phyloP scores from a whole-genome alignment of 2,888 invertebrate species.

The Caenorhabditis angaria region DNA sequence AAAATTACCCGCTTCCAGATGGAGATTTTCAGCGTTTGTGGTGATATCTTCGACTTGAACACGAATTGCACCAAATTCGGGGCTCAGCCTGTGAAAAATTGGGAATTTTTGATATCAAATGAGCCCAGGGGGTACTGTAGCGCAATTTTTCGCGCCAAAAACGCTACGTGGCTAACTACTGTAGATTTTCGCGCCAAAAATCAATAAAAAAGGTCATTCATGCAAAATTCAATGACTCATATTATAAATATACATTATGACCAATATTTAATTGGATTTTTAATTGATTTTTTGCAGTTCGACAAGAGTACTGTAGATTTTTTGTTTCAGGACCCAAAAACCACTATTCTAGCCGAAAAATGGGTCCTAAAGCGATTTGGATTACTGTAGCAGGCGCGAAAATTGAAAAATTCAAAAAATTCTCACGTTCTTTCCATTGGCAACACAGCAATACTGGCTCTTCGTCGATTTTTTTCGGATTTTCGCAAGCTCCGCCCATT shows the following conservation, averaged over 20 bases:
- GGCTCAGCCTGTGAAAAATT: constrained; percentile 32
- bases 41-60: constrained; percentile 45
- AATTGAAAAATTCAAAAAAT: background rate
- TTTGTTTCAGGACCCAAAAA: too few relatives aligned
- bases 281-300: too few relatives aligned
- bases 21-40: constrained; percentile 12
- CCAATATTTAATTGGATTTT: too few relatives aligned
- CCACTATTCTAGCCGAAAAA: too few relatives aligned
- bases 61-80: constrained; percentile 42
- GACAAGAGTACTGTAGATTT: too few relatives aligned
- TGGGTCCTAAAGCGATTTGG: too few relatives aligned
- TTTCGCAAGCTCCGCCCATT: too few relatives aligned
- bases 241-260: too few relatives aligned
- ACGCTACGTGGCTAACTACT: background rate
- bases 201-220: background rate
- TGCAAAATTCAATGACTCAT: too few relatives aligned
- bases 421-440: constrained; percentile 16
- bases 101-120: background rate
- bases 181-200: background rate
- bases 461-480: constrained; percentile 18
- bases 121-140: background rate
- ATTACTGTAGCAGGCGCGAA: too few relatives aligned
- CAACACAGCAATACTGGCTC: constrained; percentile 44
- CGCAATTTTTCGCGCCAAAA: background rate
- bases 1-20: too few relatives aligned